Conservation (phyloP, 2,113 vertebrate genomes). For the Pteronura brasiliensis region DNA sequence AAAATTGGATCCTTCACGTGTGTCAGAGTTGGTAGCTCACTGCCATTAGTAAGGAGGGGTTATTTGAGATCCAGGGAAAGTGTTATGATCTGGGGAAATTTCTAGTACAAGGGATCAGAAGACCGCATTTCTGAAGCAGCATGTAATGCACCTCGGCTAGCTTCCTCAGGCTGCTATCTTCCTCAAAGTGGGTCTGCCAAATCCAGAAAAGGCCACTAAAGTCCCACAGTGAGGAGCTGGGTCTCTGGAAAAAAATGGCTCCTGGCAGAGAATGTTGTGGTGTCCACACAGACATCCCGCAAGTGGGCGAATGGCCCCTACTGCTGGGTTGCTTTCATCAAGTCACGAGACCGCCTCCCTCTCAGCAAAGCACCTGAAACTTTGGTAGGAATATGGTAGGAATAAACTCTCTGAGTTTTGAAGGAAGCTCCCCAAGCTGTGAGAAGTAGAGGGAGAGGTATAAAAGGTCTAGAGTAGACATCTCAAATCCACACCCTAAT, state of each 20-base stretch:
- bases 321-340: neutral
- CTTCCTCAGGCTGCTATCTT: neutral
- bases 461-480: neutral
- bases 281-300: accelerated
- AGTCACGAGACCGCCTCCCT: accelerated
- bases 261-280: accelerated
- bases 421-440: neutral
- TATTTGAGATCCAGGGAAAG: neutral
- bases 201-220: neutral
- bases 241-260: neutral
- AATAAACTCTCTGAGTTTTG: neutral
- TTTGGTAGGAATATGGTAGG: neutral
- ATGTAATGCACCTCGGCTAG: neutral
- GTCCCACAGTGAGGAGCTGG: accelerated
- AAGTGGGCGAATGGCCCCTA: accelerated
- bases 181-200: neutral
- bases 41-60: neutral
- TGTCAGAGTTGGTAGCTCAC: slow-evolving; percentile 22
- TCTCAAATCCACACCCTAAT: neutral
- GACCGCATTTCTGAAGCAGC: neutral
- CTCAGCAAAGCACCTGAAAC: neutral
- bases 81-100: neutral
- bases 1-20: slow-evolving; percentile 32
- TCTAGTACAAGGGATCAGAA: neutral
- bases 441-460: neutral